Evolutionary conservation across 2,888 invertebrate genomes (phyloP).

Genomic region (Lumbricus terrestris): DNA sequence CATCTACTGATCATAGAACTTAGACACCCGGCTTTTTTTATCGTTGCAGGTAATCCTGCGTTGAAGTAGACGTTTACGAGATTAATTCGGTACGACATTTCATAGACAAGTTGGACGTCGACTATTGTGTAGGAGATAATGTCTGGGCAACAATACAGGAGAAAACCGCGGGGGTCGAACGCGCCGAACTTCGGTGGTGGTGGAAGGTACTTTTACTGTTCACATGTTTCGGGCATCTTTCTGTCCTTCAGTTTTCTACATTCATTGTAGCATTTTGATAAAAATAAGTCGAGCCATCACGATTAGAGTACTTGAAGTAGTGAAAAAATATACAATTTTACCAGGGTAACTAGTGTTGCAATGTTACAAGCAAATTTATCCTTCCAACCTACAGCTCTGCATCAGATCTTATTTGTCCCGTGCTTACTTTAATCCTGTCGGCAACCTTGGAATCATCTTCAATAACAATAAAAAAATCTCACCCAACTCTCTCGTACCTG

Average conservation of each 20-base stretch:
- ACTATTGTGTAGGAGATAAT: neutral
- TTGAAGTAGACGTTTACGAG: neutral
- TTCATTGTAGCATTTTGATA: neutral
- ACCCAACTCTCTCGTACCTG: too few species aligned
- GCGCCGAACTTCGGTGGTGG: neutral
- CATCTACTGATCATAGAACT: neutral
- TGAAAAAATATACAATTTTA: neutral
- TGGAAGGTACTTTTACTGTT: slow-evolving; percentile 3
- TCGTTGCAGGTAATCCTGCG: neutral
- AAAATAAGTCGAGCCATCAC: neutral
- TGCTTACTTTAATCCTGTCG: too few species aligned
- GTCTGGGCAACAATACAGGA: neutral
- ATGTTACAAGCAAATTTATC: neutral
- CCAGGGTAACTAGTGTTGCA: neutral
- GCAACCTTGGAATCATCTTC: too few species aligned
- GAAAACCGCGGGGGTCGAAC: neutral
- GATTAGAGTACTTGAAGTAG: neutral
- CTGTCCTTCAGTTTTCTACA: neutral
- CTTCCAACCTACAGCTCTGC: neutral
- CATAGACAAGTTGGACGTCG: neutral
- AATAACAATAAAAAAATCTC: too few species aligned
- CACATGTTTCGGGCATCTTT: neutral
- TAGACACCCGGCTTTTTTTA: neutral
- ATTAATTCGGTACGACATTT: neutral
- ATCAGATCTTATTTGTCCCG: neutral